These are phyloP conservation scores for Myrmophylax atrothorax DNA, from an alignment of 2,113 vertebrate genomes.

Conservation along the genomic window DNA sequence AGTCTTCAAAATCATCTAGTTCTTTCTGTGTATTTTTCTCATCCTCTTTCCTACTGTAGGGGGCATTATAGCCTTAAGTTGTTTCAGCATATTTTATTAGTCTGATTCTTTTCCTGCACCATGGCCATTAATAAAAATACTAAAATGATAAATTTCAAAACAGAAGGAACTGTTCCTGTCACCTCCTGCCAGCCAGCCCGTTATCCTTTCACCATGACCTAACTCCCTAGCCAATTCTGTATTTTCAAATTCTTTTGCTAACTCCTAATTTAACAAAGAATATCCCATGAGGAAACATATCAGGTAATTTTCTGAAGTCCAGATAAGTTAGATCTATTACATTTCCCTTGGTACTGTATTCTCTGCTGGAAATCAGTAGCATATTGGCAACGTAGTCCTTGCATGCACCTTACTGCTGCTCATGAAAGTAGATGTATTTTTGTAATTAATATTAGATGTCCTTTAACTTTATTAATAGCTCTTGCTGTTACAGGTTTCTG, in stretches of 20 bases:
- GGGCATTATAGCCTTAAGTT: background rate
- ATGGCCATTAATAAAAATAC: background rate
- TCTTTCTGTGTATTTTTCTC: background rate
- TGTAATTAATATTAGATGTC: background rate
- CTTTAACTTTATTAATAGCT: background rate
- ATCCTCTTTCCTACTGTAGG: background rate
- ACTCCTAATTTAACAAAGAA: background rate
- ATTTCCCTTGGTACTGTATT: background rate
- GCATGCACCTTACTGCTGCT: background rate
- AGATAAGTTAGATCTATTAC: background rate
- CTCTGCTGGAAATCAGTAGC: background rate
- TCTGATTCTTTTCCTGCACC: background rate
- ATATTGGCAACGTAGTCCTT: background rate
- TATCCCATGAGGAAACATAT: background rate
- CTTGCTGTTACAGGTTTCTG: background rate
- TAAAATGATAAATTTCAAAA: background rate
- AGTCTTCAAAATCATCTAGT: background rate
- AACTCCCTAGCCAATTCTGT: background rate
- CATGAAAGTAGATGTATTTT: background rate
- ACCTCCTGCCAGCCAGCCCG: background rate
- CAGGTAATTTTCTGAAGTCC: background rate
- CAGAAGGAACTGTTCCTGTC: background rate
- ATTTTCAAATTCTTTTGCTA: background rate
- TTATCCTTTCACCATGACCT: background rate
- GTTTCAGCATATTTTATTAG: background rate